A percentile compares a stretch with the other conserved stretches of the same genome.
Conservation (phyloP, 2,797 vertebrate genomes). For the Setipinna tenuifilis region DNA sequence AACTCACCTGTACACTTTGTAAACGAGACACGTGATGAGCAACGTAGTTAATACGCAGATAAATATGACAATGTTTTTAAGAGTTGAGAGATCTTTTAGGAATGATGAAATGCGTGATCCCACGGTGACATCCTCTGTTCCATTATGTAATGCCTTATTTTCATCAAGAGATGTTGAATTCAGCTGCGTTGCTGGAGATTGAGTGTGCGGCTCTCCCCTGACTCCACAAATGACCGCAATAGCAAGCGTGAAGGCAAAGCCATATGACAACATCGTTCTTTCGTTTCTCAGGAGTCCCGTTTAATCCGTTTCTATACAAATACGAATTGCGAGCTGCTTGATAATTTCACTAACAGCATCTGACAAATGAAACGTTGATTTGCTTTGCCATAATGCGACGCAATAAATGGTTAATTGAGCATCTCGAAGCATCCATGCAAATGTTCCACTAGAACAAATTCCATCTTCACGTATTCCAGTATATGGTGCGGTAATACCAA, state of each 20-base stretch:
- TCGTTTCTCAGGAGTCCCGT: not conserved
- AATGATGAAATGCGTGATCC: conserved; percentile 78
- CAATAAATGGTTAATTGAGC: not conserved
- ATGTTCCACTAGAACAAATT: not conserved
- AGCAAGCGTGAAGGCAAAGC: conserved; percentile 58
- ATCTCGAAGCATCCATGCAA: not conserved
- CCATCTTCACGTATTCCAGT: not conserved
- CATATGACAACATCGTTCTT: conserved; percentile 57
- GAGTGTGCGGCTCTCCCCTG: conserved; percentile 54
- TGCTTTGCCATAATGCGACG: not conserved
- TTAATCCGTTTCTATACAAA: not conserved
- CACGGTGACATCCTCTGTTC: conserved; percentile 58
- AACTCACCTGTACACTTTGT: conserved; percentile 87
- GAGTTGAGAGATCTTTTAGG: conserved; percentile 83
- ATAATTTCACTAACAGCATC: not conserved
- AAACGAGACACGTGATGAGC: conserved; percentile 85
- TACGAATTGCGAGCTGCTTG: not conserved
- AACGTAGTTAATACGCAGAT: conserved; percentile 82
- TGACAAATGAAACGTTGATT: not conserved
- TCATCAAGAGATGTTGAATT: conserved; percentile 63
- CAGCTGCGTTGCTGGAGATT: conserved; percentile 58
- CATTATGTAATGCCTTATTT: conserved; percentile 53
- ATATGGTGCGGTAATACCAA: not conserved
- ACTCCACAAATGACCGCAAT: conserved; percentile 60
- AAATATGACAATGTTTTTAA: conserved; percentile 86